phyloP scores from a whole-genome alignment of 2,113 vertebrate genomes.

The Paradisaea rubra region DNA sequence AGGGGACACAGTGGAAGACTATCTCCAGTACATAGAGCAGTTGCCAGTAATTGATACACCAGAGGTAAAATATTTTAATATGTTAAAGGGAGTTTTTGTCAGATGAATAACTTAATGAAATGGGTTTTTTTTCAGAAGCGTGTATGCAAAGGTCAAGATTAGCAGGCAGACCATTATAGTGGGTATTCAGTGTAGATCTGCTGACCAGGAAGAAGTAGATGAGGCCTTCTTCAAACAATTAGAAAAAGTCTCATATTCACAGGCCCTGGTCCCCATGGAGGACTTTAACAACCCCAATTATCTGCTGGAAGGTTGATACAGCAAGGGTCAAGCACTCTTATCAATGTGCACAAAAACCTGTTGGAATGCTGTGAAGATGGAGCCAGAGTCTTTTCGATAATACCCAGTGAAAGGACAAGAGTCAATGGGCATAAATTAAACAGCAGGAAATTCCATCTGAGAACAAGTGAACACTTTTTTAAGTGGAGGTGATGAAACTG shows the following conservation, averaged over 20 bases:
- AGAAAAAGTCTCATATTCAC: not conserved
- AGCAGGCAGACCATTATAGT: not conserved
- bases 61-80: slow-evolving; percentile 67
- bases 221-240: not conserved
- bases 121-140: not conserved
- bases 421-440: not conserved
- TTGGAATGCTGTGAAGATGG: not conserved
- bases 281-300: not conserved
- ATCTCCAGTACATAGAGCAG: slow-evolving; percentile 76
- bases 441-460: not conserved
- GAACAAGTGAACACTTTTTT: not conserved
- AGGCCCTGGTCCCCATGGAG: not conserved
- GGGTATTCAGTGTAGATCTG: not conserved
- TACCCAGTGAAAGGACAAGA: not conserved
- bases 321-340: not conserved
- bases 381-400: not conserved
- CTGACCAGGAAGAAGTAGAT: not conserved
- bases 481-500: not conserved
- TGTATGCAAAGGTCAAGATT: not conserved
- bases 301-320: not conserved
- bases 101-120: not conserved
- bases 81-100: not conserved
- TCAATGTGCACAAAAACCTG: not conserved
- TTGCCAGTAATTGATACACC: slow-evolving; percentile 77
- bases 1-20: slow-evolving; percentile 72